phyloP scores from a whole-genome alignment of 2,113 vertebrate species.

The Chascanopsetta lugubris region DNA sequence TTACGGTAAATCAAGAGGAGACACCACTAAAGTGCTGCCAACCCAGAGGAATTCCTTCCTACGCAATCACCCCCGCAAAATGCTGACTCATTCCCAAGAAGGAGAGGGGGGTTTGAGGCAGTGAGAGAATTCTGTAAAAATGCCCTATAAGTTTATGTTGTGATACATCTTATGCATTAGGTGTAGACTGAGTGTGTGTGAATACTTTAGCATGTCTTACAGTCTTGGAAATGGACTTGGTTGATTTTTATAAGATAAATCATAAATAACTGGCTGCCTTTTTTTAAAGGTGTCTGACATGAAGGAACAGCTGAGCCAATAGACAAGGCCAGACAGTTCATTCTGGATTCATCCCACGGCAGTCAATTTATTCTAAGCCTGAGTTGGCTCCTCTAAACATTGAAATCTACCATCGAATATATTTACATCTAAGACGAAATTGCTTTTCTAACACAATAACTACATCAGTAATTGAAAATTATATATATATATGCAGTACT shows the following conservation, averaged over 20 bases:
- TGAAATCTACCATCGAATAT: not conserved
- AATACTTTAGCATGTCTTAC: conserved; percentile 18
- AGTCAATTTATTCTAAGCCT: conserved; percentile 4
- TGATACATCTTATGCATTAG: conserved; percentile 16
- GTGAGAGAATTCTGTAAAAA: conserved; percentile 44
- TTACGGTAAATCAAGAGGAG: conserved; percentile 72
- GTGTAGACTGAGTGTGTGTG: not conserved
- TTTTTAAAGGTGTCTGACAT: conserved; percentile 12
- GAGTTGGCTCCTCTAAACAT: not conserved
- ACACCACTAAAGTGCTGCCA: conserved; percentile 67
- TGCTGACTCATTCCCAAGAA: conserved; percentile 68
- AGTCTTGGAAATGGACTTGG: conserved; percentile 19
- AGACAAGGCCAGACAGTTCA: conserved; percentile 42
- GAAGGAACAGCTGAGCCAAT: conserved; percentile 30
- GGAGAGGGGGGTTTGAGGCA: conserved; percentile 54
- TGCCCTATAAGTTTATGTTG: not conserved
- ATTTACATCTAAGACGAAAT: not conserved
- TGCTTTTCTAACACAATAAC: not conserved
- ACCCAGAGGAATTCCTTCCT: conserved; percentile 72
- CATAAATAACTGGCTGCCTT: conserved; percentile 16
- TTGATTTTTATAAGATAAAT: conserved; percentile 37
- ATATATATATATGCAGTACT: conserved; percentile 63
- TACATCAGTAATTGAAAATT: not conserved
- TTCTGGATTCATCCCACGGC: conserved; percentile 36
- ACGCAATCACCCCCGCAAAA: conserved; percentile 72